These are phyloP conservation scores for Brachionus rubens DNA, from an alignment of 1,140 invertebrate genomes.

Conservation along the genomic window DNA sequence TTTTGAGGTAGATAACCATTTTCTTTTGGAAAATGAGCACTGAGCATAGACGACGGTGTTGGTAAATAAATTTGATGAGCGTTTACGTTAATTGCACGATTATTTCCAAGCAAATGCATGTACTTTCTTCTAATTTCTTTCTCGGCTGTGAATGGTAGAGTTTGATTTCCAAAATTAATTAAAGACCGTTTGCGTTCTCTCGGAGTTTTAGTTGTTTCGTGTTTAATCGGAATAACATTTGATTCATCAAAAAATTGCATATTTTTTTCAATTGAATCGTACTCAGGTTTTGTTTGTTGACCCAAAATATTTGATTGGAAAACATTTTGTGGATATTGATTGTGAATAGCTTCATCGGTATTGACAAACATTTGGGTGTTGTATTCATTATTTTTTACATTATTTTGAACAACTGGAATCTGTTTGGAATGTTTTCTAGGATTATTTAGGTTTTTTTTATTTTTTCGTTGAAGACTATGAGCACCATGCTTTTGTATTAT, in stretches of 20 bases:
- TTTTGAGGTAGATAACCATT: neutral
- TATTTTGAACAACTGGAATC: neutral
- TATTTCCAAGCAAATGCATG: neutral
- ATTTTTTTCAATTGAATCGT: conserved; percentile 11
- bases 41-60: neutral
- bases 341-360: neutral
- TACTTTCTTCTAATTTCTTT: conserved; percentile 4
- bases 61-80: conserved; percentile 35
- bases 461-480: neutral
- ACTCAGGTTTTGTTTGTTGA: neutral
- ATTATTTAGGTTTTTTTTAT: neutral
- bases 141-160: conserved; percentile 5
- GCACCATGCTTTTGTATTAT: too few relatives aligned
- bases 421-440: neutral
- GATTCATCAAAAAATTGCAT: conserved; percentile 7
- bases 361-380: too few relatives aligned
- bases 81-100: neutral
- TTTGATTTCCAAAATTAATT: conserved; percentile 12
- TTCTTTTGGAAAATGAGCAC: neutral
- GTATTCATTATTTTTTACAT: too few relatives aligned
- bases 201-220: neutral
- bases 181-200: neutral
- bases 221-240: neutral
- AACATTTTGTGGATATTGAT: neutral
- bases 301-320: neutral